Conservation (phyloP, 2,113 vertebrate species). For the Hiodon tergisus region DNA sequence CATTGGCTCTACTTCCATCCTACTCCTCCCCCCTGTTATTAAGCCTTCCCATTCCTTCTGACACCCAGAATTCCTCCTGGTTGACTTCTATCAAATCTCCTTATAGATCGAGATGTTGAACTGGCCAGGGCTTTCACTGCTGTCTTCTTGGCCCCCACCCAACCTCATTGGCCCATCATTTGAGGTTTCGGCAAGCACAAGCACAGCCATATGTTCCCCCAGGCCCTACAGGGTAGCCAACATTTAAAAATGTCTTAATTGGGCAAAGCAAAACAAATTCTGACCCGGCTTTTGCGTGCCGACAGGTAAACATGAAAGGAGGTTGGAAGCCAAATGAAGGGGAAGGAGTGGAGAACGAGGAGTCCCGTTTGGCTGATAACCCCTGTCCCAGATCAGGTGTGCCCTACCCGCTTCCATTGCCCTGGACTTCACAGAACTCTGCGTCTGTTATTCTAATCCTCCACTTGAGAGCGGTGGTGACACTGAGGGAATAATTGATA, state of each 20-base stretch:
- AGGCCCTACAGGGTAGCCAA: neutral
- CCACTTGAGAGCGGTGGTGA: neutral
- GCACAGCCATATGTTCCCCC: slow-evolving; percentile 6
- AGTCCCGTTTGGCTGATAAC: neutral
- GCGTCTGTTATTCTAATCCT: neutral
- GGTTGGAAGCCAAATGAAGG: neutral
- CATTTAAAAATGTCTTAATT: slow-evolving; percentile 19
- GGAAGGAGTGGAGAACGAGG: neutral
- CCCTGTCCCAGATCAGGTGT: neutral
- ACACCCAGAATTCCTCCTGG: neutral
- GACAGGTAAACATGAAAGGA: neutral
- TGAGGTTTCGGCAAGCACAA: no score
- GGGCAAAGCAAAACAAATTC: slow-evolving; percentile 8
- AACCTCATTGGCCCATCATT: no score
- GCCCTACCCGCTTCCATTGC: neutral
- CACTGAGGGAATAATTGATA: slow-evolving; percentile 23
- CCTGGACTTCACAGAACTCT: neutral
- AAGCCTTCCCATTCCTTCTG: neutral
- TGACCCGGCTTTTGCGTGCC: neutral
- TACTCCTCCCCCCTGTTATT: neutral
- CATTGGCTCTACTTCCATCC: no score
- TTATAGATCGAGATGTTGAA: no score
- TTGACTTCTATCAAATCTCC: no score
- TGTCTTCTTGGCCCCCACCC: no score
- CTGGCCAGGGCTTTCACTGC: no score